Base-by-base conservation (phyloP, 2,797 vertebrate species). In the Synanceia verrucosa region DNA sequence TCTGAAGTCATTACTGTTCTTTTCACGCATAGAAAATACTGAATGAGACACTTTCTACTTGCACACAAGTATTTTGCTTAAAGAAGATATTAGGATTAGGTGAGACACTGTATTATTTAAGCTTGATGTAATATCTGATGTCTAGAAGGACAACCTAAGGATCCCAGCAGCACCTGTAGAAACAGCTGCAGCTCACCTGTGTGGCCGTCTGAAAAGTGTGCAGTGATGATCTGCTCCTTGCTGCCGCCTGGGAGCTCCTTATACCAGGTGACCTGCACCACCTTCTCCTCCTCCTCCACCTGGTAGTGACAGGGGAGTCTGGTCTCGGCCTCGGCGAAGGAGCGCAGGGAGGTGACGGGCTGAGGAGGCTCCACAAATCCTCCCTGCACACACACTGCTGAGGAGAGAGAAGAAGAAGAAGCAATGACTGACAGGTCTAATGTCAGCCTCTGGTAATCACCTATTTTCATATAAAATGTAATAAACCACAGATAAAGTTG, bases 291-390 rank as follows among this genome's bases (percentile, higher is more conserved):
- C 0, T 1, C 41, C 14, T 66, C 26, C 9, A 16, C 71, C 76
- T 51, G 68, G 83, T 96, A 98, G 46, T 73, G 90, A 36, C 97
- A 98, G 14, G 96, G 96, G 23, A 99, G 94, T 11, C 88, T 78
- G 11, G 93, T 94, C 78, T 75, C 57, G 5, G 51, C 50, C 47
- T 93, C 94, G 0, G 88, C 72, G 59, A 88, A 19, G 12, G 93
- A 86, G 47, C 53, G 87, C 53, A 85, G 44, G 4, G 74, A 6
- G 43, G 79, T 53, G 51, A 16, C 4, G 6, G 33, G 8, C 53
- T 83, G 3, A 14, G 57, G 70, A 4, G 94, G 93, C 51, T 94
- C 90, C 65, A 94, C 50, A 4, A 93, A 94, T 50, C 37, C 76
- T 0, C 66, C 65, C 9, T 33, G 36, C 9, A 81, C 84, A 12